phyloP scores from a whole-genome alignment of 2,113 vertebrate genomes.

The Ptychochromis oligacanthus region DNA sequence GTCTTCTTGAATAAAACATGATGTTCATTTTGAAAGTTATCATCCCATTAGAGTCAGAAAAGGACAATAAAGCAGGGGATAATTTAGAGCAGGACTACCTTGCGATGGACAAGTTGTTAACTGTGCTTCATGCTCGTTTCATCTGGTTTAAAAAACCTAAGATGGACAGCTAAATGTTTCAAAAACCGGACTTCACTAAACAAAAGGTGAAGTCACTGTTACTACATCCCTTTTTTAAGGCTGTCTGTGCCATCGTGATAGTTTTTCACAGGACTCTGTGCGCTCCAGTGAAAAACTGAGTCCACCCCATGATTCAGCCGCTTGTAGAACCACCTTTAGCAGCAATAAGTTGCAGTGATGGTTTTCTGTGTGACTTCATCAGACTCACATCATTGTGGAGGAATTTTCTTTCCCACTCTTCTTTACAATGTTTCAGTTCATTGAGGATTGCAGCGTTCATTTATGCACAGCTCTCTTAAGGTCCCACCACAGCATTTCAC shows the following conservation, averaged over 20 bases:
- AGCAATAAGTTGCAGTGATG: not conserved
- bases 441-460: not conserved
- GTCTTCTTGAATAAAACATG: too few species aligned
- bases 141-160: not conserved
- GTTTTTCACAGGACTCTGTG: not conserved
- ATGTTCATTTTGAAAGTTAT: not conserved
- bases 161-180: too few species aligned
- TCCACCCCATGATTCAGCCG: not conserved
- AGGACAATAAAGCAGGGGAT: accelerated
- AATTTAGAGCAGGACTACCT: not conserved
- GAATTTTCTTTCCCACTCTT: not conserved
- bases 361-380: not conserved
- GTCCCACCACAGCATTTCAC: not conserved
- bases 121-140: not conserved
- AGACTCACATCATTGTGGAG: not conserved
- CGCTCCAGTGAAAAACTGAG: too few species aligned
- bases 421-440: not conserved
- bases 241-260: too few species aligned
- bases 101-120: not conserved
- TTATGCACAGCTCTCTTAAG: not conserved
- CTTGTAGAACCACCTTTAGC: accelerated
- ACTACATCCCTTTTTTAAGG: not conserved
- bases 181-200: too few species aligned
- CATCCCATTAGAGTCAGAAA: not conserved
- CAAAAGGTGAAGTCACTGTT: not conserved